phyloP scores from a whole-genome alignment of 2,888 invertebrate genomes.

The Caenorhabditis doughertyi region DNA sequence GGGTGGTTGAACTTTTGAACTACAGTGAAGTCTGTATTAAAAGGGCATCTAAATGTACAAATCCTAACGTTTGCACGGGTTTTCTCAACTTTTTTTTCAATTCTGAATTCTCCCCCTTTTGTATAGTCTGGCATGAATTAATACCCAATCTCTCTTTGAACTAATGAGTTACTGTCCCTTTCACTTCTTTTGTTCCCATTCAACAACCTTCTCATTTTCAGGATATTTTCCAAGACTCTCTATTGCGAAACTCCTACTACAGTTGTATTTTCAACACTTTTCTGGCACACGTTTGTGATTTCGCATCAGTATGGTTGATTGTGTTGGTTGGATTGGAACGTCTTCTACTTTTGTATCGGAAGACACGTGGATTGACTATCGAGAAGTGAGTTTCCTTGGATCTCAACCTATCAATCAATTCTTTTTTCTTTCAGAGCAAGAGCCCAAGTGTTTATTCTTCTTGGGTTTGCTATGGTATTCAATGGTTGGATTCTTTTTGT shows the following conservation, averaged over 20 bases:
- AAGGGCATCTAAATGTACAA: slow-evolving; percentile 3
- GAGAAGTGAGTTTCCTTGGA: slow-evolving; percentile 66
- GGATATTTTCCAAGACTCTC: slow-evolving; percentile 65
- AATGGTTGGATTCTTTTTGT: slow-evolving; percentile 80
- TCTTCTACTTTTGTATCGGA: slow-evolving; percentile 74
- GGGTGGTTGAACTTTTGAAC: not conserved
- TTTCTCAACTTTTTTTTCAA: slow-evolving; percentile 3
- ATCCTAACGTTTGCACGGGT: slow-evolving; percentile 20
- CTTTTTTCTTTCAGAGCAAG: slow-evolving; percentile 75
- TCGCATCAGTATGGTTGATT: slow-evolving; percentile 80
- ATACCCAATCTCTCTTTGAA: slow-evolving; percentile 12
- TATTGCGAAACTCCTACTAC: slow-evolving; percentile 65
- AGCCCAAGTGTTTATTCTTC: slow-evolving; percentile 72
- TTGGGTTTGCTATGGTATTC: slow-evolving; percentile 74
- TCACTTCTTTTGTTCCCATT: not conserved
- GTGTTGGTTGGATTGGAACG: slow-evolving; percentile 79
- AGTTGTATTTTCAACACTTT: slow-evolving; percentile 73
- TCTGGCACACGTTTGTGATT: slow-evolving; percentile 80
- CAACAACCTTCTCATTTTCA: not conserved
- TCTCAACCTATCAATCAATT: too few relatives aligned
- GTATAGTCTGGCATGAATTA: slow-evolving; percentile 25
- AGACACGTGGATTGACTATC: slow-evolving; percentile 67
- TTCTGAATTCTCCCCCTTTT: slow-evolving; percentile 23
- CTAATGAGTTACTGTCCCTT: slow-evolving; percentile 11
- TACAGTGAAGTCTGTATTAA: not conserved